phyloP scores from a whole-genome alignment of 1,140 invertebrate genomes.

The Drosophila lacertosa region DNA sequence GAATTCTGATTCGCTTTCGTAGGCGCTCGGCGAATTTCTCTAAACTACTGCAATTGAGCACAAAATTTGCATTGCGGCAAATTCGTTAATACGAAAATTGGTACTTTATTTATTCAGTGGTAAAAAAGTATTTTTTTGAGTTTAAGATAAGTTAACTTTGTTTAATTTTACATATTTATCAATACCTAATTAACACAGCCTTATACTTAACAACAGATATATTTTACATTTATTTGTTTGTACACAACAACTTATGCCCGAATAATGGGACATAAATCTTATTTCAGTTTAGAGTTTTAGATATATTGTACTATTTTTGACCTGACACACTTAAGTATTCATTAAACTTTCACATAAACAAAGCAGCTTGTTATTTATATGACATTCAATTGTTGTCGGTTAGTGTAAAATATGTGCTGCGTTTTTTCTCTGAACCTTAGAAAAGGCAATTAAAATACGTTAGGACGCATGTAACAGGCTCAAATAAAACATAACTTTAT shows the following conservation, averaged over 20 bases:
- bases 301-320: too few relatives aligned
- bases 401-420: not conserved
- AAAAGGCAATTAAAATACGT: not conserved
- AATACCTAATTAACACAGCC: too few relatives aligned
- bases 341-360: not conserved
- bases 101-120: too few relatives aligned
- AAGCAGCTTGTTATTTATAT: not conserved
- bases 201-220: too few relatives aligned
- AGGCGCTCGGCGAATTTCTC: not conserved
- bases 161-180: not conserved
- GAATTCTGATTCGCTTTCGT: not conserved
- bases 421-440: not conserved
- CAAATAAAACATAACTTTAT: not conserved
- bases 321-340: not conserved
- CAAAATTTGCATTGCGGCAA: not conserved
- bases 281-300: too few relatives aligned
- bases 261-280: too few relatives aligned
- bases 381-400: not conserved
- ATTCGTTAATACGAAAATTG: too few relatives aligned
- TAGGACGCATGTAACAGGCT: not conserved
- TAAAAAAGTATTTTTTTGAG: too few relatives aligned
- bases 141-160: not conserved
- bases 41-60: not conserved
- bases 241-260: too few relatives aligned
- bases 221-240: too few relatives aligned